Evolutionary conservation across 2,888 invertebrate genomes (phyloP).

Genomic region (Taenaris catops): DNA sequence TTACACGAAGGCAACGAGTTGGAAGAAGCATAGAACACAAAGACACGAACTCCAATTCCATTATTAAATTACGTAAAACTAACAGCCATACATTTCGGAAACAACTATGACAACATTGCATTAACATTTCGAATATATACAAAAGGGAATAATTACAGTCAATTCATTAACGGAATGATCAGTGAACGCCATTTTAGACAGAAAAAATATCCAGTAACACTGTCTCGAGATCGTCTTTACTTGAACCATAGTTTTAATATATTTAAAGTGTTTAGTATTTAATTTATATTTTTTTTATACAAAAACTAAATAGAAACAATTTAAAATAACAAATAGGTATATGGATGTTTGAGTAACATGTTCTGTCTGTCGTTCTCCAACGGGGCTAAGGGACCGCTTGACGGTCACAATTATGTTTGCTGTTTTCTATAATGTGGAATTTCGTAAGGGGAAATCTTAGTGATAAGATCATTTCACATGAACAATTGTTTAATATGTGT

Average conservation of each 20-base stretch:
- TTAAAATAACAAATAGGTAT: constrained; percentile 5
- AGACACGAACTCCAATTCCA: constrained; percentile 2
- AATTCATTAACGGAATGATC: constrained; percentile 1
- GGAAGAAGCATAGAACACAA: constrained; percentile 6
- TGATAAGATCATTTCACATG: no score
- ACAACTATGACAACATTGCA: background rate
- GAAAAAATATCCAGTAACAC: constrained; percentile 11
- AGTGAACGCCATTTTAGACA: constrained; percentile 12
- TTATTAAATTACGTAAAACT: constrained; percentile 13
- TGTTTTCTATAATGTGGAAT: no score
- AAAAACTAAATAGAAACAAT: no score
- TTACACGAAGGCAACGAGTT: background rate
- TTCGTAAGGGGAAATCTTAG: no score
- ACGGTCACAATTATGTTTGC: constrained; percentile 74
- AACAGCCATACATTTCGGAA: background rate
- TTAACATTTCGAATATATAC: background rate
- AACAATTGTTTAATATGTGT: no score
- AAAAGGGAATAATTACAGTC: background rate
- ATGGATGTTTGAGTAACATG: constrained; percentile 40
- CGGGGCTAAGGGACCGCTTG: no score
- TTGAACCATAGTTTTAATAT: constrained; percentile 57
- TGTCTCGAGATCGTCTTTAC: constrained; percentile 10
- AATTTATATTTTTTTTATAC: no score
- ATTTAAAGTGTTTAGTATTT: constrained; percentile 57
- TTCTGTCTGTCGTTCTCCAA: no score